Conservation (phyloP, 2,888 invertebrate genomes). For the Laothoe populi region DNA sequence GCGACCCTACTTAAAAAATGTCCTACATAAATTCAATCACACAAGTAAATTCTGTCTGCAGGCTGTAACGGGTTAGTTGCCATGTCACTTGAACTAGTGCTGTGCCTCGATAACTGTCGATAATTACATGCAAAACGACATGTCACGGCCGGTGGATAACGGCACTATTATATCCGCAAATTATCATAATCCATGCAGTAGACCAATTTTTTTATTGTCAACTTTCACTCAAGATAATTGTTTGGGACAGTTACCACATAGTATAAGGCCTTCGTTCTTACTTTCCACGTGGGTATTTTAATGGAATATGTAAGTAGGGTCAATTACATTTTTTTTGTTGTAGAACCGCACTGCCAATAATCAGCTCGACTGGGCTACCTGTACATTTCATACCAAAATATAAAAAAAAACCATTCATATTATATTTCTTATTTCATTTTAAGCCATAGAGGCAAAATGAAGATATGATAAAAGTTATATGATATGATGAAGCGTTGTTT, state of each 20-base stretch:
- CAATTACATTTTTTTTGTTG: too few relatives aligned
- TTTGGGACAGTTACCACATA: background rate
- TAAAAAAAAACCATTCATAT: too few relatives aligned
- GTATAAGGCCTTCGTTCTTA: background rate
- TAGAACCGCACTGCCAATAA: too few relatives aligned
- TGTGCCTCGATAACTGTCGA: constrained; percentile 38
- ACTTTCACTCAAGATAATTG: background rate
- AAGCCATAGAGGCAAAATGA: too few relatives aligned
- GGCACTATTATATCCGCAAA: constrained; percentile 13
- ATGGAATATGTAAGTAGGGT: background rate
- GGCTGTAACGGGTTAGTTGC: constrained; percentile 1
- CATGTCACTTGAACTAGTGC: constrained; percentile 17
- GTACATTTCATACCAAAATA: too few relatives aligned
- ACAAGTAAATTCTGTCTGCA: background rate
- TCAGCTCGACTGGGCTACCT: too few relatives aligned
- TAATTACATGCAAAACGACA: constrained; percentile 41
- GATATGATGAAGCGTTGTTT: too few relatives aligned
- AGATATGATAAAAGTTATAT: too few relatives aligned
- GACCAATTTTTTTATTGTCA: constrained; percentile 1
- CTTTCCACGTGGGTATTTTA: background rate
- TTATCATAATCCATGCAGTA: background rate
- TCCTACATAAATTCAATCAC: background rate
- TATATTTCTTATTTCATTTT: too few relatives aligned
- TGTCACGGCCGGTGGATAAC: constrained; percentile 33
- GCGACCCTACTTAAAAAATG: background rate